Evolutionary conservation across 92 coral and sea anemone genomes (phyloP).

Genomic region (Heliopora coerulea): DNA sequence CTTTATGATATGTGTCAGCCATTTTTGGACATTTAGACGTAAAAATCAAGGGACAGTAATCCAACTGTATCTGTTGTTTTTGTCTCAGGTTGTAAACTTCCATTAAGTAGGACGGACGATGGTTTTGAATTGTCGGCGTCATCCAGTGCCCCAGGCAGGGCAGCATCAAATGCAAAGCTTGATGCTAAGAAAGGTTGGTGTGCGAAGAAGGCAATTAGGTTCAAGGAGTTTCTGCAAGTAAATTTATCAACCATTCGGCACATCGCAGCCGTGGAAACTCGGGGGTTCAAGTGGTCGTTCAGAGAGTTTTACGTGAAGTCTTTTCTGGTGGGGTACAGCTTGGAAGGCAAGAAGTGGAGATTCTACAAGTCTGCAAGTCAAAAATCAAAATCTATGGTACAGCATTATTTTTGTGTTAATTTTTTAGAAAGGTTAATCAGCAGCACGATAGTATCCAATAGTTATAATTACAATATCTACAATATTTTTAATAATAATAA

Average conservation of each 20-base stretch:
- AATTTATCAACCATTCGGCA: slow-evolving; percentile 12
- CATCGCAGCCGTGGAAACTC: slow-evolving; percentile 10
- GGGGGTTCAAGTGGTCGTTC: slow-evolving; percentile 9
- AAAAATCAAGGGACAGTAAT: background rate
- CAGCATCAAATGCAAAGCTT: background rate
- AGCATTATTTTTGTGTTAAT: background rate
- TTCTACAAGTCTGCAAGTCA: slow-evolving; percentile 15
- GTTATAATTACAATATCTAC: too few relatives aligned
- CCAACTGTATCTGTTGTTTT: background rate
- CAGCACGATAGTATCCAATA: too few relatives aligned
- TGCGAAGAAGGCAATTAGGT: background rate
- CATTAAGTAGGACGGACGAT: slow-evolving; percentile 10
- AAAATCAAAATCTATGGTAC: background rate
- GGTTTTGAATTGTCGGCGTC: slow-evolving; percentile 19
- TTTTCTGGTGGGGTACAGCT: slow-evolving; percentile 9
- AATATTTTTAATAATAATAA: too few relatives aligned
- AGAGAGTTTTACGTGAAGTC: slow-evolving; percentile 5
- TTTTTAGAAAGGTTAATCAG: too few relatives aligned
- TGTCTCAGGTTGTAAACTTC: slow-evolving; percentile 27
- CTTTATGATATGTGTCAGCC: too few relatives aligned
- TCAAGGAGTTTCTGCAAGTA: slow-evolving; percentile 11
- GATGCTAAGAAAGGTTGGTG: slow-evolving; percentile 11
- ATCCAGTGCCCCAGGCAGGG: background rate
- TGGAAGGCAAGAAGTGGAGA: slow-evolving; percentile 17
- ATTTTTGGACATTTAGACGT: too few relatives aligned